Evolutionary conservation across 1,140 invertebrate species (phyloP), one percentile per base, ranked within the genome.

Genomic region (Laupala kohalensis): DNA sequence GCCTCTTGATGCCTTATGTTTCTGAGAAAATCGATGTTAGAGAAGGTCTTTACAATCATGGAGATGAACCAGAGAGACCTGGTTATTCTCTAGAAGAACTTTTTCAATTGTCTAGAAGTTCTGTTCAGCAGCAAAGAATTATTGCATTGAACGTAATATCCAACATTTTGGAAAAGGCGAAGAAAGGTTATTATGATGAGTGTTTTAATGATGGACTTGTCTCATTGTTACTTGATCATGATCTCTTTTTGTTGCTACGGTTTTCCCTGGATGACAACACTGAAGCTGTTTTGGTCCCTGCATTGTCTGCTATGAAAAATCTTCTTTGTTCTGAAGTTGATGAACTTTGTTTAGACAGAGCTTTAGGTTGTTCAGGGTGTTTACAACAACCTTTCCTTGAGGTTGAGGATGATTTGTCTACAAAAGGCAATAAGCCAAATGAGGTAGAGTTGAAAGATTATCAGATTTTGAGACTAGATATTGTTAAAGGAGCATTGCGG

Each of bases 41-140:
- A 29, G 78, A 86, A 70, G 89, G 88, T 66, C 82, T 97, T 6
- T 93, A 95, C 82, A 92, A 96, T 81, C 95, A 97, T 80, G 94
- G 94, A 2, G 90, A 94, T 76, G 94, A 97, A 80, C 90, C 93
- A 25, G 90, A 94, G 75, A 85, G 94, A 76, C 90, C 94, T 23
- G 94, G 94, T 0, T 97, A 97, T 78, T 90, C 91, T 2, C 77
- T 97, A 3, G 89, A 91, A 75, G 95, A 97, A 83, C 80, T 97
- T 0, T 87, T 95, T 76, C 88, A 91, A 74, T 79, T 96, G 4
- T 83, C 77, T 84, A 88, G 83, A 81, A 90, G 83, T 77, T 88
- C 78, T 75, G 84, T 83, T 67, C 79, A 84, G 28, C 93, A 95
- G 76, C 95, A 97, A 79, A 86, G 92, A 75, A 86, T 89, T 3